phyloP scores from a whole-genome alignment of 92 coral and sea anemone genomes.

The Heliopora coerulea region DNA sequence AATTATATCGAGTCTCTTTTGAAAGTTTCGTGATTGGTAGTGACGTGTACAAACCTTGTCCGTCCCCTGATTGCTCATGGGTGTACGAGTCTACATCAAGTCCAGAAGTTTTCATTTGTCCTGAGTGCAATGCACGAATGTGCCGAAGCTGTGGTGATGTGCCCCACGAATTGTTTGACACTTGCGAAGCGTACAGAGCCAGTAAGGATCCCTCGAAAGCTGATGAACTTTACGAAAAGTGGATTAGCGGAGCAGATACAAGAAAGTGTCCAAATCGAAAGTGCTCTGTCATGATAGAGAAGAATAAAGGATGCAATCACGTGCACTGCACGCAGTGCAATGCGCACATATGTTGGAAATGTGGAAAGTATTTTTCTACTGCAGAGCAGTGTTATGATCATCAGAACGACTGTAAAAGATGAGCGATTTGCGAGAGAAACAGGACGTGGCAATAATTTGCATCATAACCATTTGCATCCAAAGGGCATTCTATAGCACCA shows the following conservation, averaged over 20 bases:
- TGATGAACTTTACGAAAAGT: constrained; percentile 5
- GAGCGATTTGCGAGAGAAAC: no score
- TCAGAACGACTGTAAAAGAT: constrained; percentile 53
- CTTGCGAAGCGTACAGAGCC: constrained; percentile 72
- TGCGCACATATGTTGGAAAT: constrained; percentile 77
- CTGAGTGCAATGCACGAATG: constrained; percentile 56
- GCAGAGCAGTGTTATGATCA: constrained; percentile 58
- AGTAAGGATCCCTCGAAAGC: constrained; percentile 15
- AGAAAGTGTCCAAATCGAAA: constrained; percentile 77
- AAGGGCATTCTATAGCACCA: no score
- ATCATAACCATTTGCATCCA: no score
- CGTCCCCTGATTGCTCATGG: no score
- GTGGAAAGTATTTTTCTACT: constrained; percentile 58
- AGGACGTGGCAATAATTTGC: no score
- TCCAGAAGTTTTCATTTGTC: constrained; percentile 65
- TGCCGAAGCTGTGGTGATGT: constrained; percentile 77
- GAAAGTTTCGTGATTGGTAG: constrained; percentile 35
- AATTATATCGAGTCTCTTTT: constrained; percentile 31
- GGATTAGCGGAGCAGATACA: constrained; percentile 39
- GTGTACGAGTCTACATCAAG: constrained; percentile 66
- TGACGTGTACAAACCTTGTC: constrained; percentile 48
- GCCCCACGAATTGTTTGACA: constrained; percentile 65
- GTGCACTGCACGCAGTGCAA: constrained; percentile 64
- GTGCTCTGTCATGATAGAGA: constrained; percentile 68
- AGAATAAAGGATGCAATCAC: constrained; percentile 73